Conservation (phyloP, 2,113 vertebrate genomes). For the Galbula dea region DNA sequence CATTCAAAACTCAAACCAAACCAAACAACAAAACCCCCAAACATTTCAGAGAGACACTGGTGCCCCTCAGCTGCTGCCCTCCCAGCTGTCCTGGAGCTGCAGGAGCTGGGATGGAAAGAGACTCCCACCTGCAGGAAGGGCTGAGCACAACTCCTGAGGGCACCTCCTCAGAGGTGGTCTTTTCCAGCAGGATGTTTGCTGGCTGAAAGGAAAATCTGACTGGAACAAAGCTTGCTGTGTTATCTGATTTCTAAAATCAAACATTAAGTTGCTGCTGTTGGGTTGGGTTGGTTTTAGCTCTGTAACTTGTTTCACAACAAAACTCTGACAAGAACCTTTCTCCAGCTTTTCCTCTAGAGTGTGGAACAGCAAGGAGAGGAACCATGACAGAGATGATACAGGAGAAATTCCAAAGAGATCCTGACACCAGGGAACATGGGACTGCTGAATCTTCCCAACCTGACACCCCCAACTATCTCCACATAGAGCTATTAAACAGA, state of each 20-base stretch:
- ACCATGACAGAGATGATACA: not conserved
- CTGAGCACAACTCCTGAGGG: not conserved
- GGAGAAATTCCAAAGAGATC: not conserved
- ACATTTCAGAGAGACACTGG: not conserved
- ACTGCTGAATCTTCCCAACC: not conserved
- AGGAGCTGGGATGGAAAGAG: not conserved
- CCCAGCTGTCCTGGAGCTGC: not conserved
- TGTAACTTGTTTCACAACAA: not conserved
- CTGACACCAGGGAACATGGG: not conserved
- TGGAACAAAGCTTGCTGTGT: not conserved
- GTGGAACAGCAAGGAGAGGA: not conserved
- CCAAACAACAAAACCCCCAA: not conserved
- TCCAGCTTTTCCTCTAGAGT: not conserved
- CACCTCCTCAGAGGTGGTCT: not conserved
- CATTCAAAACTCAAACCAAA: not conserved
- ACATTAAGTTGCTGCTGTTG: not conserved
- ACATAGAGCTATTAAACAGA: not conserved
- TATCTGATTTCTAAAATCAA: not conserved
- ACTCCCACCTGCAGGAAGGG: accelerated
- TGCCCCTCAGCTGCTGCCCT: not conserved
- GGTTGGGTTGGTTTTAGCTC: not conserved
- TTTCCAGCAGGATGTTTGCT: not conserved
- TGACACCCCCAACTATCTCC: not conserved
- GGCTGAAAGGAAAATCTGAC: not conserved
- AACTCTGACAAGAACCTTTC: not conserved